A percentile compares a stretch with the other conserved stretches of the same genome.
Conservation (phyloP, 2,113 vertebrate species). For the Hyperoodon ampullatus region DNA sequence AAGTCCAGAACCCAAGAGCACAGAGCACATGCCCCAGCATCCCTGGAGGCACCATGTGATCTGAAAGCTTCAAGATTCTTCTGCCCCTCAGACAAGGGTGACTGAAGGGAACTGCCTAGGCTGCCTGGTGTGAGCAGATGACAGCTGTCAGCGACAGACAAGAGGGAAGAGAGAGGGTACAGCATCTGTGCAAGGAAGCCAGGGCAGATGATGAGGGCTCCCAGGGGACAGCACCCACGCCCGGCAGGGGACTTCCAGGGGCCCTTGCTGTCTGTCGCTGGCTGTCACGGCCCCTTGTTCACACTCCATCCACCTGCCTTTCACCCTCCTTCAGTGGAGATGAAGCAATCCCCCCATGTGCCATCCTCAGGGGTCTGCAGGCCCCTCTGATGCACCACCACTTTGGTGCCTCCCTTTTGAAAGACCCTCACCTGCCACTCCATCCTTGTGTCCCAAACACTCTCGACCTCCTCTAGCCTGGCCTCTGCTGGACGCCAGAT, state of each 20-base stretch:
- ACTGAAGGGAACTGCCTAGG: background rate
- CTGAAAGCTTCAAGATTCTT: background rate
- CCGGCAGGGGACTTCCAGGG: background rate
- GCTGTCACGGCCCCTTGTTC: background rate
- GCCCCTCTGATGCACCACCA: no score
- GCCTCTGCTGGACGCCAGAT: background rate
- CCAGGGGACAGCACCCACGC: fast-evolving
- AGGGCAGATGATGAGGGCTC: background rate
- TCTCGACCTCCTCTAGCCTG: background rate
- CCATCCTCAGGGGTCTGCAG: background rate
- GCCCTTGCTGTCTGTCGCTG: background rate
- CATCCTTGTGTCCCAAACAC: background rate
- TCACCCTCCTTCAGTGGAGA: background rate
- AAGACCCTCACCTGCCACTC: background rate
- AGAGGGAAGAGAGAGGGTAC: background rate
- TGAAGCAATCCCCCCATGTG: background rate
- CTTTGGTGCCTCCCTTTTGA: background rate
- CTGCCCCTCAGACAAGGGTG: background rate
- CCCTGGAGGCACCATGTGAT: background rate
- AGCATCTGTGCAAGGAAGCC: background rate
- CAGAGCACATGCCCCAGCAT: fast-evolving
- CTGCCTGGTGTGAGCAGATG: background rate
- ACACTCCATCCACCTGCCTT: background rate
- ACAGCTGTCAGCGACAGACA: fast-evolving
- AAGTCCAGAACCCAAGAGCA: background rate